Conservation (phyloP, 2,113 vertebrate species). For the Gymnocephalus cernua region DNA sequence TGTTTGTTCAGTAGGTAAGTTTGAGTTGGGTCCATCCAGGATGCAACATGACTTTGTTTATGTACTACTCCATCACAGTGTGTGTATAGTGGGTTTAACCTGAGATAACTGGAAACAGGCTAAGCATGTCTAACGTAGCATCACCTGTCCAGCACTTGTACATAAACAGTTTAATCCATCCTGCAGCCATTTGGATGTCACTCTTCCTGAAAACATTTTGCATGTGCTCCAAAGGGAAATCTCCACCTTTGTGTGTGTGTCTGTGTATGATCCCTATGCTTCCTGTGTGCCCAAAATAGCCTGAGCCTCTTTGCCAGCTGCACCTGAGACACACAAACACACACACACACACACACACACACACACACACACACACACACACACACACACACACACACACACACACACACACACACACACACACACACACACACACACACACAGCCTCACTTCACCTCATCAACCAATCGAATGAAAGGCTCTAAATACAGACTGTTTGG, state of each 20-base stretch:
- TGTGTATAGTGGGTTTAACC: background rate
- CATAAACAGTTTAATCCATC: background rate
- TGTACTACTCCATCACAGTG: constrained; percentile 18
- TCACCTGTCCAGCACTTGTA: background rate
- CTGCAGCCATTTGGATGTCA: constrained; percentile 12
- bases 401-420: constrained; percentile 29
- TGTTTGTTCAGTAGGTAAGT: constrained; percentile 39
- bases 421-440: constrained; percentile 28
- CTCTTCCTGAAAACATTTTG: constrained; percentile 27
- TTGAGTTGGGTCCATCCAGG: constrained; percentile 10
- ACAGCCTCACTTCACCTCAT: constrained; percentile 45
- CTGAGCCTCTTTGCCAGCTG: constrained; percentile 39
- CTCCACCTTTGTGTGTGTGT: constrained; percentile 49
- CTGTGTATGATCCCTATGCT: constrained; percentile 35
- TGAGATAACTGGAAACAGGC: background rate
- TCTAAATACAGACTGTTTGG: constrained; percentile 53
- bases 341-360: constrained; percentile 31
- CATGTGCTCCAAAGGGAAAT: constrained; percentile 25
- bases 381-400: constrained; percentile 24
- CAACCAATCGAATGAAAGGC: constrained; percentile 58
- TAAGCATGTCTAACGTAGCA: background rate
- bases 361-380: constrained; percentile 22
- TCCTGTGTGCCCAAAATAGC: constrained; percentile 52
- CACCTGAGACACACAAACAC: constrained; percentile 57
- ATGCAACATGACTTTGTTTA: constrained; percentile 22